A percentile compares a stretch with the other conserved stretches of the same genome.
Evolutionary conservation across 2,113 vertebrate species (phyloP).

Genomic region (Dissostichus mawsoni): DNA sequence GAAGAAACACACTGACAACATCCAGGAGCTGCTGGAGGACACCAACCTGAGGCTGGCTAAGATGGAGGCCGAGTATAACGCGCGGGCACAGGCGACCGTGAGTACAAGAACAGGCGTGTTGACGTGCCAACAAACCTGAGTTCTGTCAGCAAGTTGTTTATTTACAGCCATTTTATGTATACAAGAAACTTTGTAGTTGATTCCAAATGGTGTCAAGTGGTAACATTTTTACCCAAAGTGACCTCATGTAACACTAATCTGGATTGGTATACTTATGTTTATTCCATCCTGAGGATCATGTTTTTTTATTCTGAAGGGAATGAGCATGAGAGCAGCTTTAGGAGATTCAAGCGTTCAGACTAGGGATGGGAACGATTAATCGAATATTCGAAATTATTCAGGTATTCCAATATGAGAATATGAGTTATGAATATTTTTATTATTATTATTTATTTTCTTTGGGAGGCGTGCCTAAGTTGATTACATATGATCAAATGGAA

Average conservation of each 20-base stretch:
- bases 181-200: background rate
- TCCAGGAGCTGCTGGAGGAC: slow-evolving; percentile 92
- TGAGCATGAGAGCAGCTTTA: background rate
- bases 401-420: no score
- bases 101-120: slow-evolving; percentile 60
- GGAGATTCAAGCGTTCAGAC: no score
- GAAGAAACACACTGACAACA: slow-evolving; percentile 91
- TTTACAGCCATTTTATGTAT: background rate
- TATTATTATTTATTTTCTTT: no score
- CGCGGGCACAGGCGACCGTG: slow-evolving; percentile 87
- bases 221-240: background rate
- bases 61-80: slow-evolving; percentile 90
- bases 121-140: no score
- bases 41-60: slow-evolving; percentile 89
- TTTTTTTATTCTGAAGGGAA: background rate
- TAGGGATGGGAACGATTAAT: no score
- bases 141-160: background rate
- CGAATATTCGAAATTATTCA: no score
- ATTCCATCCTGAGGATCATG: background rate
- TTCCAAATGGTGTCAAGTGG: background rate
- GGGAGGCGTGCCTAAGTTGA: no score
- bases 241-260: slow-evolving; percentile 10
- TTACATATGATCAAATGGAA: no score
- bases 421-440: no score
- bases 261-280: background rate